Base-by-base conservation (phyloP, 2,113 vertebrate genomes). In the Heteronetta atricapilla region DNA sequence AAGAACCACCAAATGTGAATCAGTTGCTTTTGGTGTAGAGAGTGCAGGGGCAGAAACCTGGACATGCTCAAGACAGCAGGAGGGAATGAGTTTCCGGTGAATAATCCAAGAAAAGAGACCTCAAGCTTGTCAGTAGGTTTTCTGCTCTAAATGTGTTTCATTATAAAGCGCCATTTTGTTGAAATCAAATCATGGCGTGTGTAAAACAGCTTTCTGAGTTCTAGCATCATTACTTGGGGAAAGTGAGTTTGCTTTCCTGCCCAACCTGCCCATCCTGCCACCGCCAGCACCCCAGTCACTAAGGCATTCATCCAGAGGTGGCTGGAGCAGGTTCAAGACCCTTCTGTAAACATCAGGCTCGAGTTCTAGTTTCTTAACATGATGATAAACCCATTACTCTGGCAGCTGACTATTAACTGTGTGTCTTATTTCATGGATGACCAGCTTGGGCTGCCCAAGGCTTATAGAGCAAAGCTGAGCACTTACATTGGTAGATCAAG, bases 341-440 rank as follows among this genome's bases (percentile, higher is more conserved):
- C 16, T 90, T 90, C 50, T 25, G 6, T 75, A 56, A 60, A 68
- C 46, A 68, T 44, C 1, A 0, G 17, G 15, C 48, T 76, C 28
- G 68, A 89, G 46, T 33, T 82, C 80, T 64, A 62, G 31, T 74
- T 15, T 78, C 53, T 80, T 75, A 64, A 50, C 58, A 20, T 38
- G 23, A 73, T 34, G 38, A 48, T 72, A 88, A 86, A 17, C 13
- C 34, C 13, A 60, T 40, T 68, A 88, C 75, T 88, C 44, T 86
- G 38, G 48, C 60, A 88, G 19, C 64, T 86, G 80, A 86, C 90
- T 85, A 53, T 86, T 86, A 86, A 73, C 60, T 72, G 10, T 31
- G n/a, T 79, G 38, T 95, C 73, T 66, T 90, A 58, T 81, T 95
- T 95, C 80, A 91, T 78, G 88, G 82, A 82, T 90, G 90, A 72